phyloP scores from a whole-genome alignment of 2,113 vertebrate species.

The Proterorhinus semilunaris region DNA sequence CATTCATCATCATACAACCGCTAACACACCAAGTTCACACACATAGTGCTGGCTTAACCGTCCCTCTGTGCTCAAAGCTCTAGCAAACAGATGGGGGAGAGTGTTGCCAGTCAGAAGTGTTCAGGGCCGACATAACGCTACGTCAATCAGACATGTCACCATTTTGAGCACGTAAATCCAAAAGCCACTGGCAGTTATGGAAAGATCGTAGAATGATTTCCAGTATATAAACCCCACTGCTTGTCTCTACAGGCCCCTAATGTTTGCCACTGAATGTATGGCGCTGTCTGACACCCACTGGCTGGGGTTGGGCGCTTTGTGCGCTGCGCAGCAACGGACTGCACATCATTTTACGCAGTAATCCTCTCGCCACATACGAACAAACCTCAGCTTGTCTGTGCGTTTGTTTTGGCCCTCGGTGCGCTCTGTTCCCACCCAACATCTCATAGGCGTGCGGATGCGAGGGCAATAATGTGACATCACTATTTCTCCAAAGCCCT shows the following conservation, averaged over 20 bases:
- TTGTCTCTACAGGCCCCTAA: slow-evolving; percentile 31
- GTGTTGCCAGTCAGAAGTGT: slow-evolving; percentile 35
- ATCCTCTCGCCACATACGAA: slow-evolving; percentile 43
- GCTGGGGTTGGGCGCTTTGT: slow-evolving; percentile 57
- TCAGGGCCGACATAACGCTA: slow-evolving; percentile 51
- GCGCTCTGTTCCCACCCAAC: slow-evolving; percentile 55
- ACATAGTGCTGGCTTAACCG: slow-evolving; percentile 37
- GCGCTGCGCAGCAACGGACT: slow-evolving; percentile 62
- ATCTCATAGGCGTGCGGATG: slow-evolving; percentile 23
- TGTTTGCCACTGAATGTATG: slow-evolving; percentile 49
- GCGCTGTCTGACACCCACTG: slow-evolving; percentile 64
- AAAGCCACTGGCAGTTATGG: not conserved
- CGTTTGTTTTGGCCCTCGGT: slow-evolving; percentile 50
- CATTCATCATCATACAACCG: slow-evolving; percentile 45
- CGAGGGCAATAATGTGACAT: slow-evolving; percentile 64
- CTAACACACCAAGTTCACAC: slow-evolving; percentile 25
- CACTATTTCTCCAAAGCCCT: slow-evolving; percentile 60
- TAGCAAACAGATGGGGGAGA: slow-evolving; percentile 50
- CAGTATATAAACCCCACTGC: slow-evolving; percentile 14
- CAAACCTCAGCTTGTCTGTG: slow-evolving; percentile 40
- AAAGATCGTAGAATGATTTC: slow-evolving; percentile 16
- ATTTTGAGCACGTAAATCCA: slow-evolving; percentile 21
- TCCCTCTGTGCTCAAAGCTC: slow-evolving; percentile 51
- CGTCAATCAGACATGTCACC: slow-evolving; percentile 39
- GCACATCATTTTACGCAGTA: slow-evolving; percentile 71